Evolutionary conservation across 2,888 invertebrate species (phyloP), one percentile per base, ranked within the genome.

Genomic region (Chrysopilus asiliformis): DNA sequence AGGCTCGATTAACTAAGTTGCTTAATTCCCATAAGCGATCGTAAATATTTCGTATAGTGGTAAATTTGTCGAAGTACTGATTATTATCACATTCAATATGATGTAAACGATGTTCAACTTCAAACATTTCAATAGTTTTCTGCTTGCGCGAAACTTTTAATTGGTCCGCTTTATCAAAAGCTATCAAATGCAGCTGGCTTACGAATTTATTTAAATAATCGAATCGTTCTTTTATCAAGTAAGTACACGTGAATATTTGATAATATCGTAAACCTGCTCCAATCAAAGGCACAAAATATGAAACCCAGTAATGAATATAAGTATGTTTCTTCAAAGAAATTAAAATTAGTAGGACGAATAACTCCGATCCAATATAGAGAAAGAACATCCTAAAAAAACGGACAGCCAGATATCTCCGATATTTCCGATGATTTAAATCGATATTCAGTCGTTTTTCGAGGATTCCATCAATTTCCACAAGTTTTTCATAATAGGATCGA

Each of bases 11-110:
- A 1, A 60, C 12, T 7, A 53, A 41, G 4, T 42, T 43, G 3
- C 50, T 52, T 24, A 57, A 8, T 8, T 50, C 43, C 56, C 56
- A 63, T 4, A 62, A 36, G 8, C 53, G 54, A 44, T 58, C 53
- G 34, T 62, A 62, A 2, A 58, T 40, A 25, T 55, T 45, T 2
- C 60, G 48, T 12, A 56, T 46, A 5, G 52, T 44, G 5, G 53
- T 33, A 3, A 60, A 39, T 14, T 25, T 19, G 9, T 28, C n/a
- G n/a, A n/a, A 31, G 9, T 27, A 32, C 3, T 13, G 14, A 5
- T 12, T 18, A 17, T 31, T 34, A 15, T 34, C 34, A 15, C 25
- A 20, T n/a, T 31, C 28, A 4, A 32, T 51, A 8, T 48, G 47
- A 43, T 57, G 19, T 22, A 47, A 44, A 1, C 36, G 29, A 27